Evolutionary conservation across 1,140 invertebrate genomes (phyloP).

Genomic region (Lepidurus packardi): DNA sequence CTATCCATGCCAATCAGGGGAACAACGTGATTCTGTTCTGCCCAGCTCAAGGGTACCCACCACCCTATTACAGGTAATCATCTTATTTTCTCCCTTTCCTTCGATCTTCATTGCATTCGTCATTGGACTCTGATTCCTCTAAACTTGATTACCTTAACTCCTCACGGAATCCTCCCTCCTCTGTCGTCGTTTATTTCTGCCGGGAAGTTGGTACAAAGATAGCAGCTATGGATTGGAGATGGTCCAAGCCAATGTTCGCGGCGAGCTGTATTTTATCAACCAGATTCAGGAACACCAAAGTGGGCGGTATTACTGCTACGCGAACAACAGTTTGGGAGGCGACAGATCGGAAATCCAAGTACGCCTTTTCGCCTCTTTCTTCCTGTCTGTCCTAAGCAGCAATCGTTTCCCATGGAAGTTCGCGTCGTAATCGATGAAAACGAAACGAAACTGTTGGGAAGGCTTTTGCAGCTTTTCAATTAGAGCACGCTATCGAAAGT

Average conservation of each 20-base stretch:
- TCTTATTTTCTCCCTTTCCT: neutral
- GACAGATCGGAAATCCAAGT: neutral
- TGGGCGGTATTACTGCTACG: conserved; percentile 12
- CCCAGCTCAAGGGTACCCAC: conserved; percentile 67
- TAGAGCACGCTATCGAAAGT: neutral
- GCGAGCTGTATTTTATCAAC: conserved; percentile 7
- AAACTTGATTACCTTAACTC: no score
- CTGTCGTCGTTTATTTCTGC: neutral
- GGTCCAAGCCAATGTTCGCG: conserved; percentile 2
- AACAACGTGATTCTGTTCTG: conserved; percentile 66
- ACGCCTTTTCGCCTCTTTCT: neutral
- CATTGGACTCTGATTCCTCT: no score
- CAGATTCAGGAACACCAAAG: conserved; percentile 15
- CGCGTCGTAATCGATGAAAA: no score
- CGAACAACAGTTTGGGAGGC: conserved; percentile 16
- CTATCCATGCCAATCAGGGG: conserved; percentile 57
- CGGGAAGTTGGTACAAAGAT: conserved; percentile 62
- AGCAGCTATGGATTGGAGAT: conserved; percentile 47
- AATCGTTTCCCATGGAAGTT: no score
- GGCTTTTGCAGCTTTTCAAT: no score
- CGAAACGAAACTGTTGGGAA: no score
- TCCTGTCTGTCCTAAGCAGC: neutral
- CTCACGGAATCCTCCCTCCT: neutral
- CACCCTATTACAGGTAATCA: conserved; percentile 64
- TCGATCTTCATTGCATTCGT: neutral